Evolutionary conservation across 2,113 vertebrate genomes (phyloP).

Genomic region (Apus apus): DNA sequence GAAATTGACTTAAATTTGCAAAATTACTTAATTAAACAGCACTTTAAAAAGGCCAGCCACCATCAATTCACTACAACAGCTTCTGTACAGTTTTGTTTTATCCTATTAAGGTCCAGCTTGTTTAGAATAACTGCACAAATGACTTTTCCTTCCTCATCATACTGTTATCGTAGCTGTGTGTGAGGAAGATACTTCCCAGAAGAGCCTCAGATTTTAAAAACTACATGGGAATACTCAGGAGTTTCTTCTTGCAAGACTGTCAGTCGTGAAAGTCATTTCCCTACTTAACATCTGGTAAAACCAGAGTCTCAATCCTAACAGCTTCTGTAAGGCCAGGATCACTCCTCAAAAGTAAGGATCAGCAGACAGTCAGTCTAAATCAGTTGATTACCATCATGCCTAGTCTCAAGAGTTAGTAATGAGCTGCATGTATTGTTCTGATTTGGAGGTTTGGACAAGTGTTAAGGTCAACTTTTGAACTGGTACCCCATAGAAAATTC

Average conservation of each 20-base stretch:
- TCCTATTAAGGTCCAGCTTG: background rate
- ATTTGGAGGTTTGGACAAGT: background rate
- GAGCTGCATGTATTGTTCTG: background rate
- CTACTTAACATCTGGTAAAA: background rate
- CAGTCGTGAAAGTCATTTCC: background rate
- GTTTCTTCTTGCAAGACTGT: background rate
- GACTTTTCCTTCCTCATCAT: background rate
- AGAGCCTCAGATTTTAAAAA: background rate
- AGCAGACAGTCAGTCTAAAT: background rate
- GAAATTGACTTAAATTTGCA: background rate
- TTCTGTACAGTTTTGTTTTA: background rate
- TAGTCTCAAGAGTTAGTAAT: background rate
- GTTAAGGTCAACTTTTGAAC: background rate
- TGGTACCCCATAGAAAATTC: background rate
- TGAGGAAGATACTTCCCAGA: background rate
- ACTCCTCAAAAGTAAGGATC: background rate
- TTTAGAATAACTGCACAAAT: background rate
- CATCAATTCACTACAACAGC: background rate
- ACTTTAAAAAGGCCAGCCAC: background rate
- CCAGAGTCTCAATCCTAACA: rapidly evolving
- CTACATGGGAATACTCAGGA: background rate
- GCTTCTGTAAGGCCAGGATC: background rate
- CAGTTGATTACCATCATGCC: background rate
- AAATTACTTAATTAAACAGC: background rate
- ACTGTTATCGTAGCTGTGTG: background rate